Evolutionary conservation across 30 jellyfish, hydroid and myxozoan species (phyloP), one percentile per base, ranked within the genome.

Genomic region (Phacellophora camtschatica): DNA sequence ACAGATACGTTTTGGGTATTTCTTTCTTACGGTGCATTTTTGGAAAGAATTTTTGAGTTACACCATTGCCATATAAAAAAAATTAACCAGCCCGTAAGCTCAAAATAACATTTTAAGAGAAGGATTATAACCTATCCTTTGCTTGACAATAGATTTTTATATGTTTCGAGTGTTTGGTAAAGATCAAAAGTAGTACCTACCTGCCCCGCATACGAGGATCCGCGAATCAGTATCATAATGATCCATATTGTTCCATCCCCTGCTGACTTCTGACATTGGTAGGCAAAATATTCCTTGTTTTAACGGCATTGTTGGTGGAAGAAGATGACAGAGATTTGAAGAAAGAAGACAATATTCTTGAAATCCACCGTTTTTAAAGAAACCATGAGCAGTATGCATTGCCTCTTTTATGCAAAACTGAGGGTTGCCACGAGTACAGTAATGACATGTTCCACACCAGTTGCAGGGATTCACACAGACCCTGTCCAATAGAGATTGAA

Each of bases 241-340:
- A 5, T 90, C 96, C 95, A 89, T 66, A 42, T 89, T 89, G 59
- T 89, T 95, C 97, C 97, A 89, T 30, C 97, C 97, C 13, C 95
- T 75, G 28, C 70, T 42, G 36, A 89, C 66, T n/a, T 81, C 71
- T 10, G 97, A 89, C 65, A 82, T 4, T 31, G 97, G 97, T 50
- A 82, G 97, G 58, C 97, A 89, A 75, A 89, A 77, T 2, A 89
- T 86, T 20, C 95, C 88, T 50, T 82, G 95, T 51, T 56, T 68
- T 5, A 89, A 45, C 22, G 92, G 37, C 95, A 89, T 82, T 5
- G 89, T 71, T 11, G 95, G 35, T 36, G 97, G 97, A 0, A 89
- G 70, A 12, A 54, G 85, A 77, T 73, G 84, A 54, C 66, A 67
- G 18, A 89, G 89, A 10, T 89, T 85, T 0, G 96, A 82, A 22